Base-by-base conservation (phyloP, 2,888 invertebrate genomes). In the Dexiosoma caninum region DNA sequence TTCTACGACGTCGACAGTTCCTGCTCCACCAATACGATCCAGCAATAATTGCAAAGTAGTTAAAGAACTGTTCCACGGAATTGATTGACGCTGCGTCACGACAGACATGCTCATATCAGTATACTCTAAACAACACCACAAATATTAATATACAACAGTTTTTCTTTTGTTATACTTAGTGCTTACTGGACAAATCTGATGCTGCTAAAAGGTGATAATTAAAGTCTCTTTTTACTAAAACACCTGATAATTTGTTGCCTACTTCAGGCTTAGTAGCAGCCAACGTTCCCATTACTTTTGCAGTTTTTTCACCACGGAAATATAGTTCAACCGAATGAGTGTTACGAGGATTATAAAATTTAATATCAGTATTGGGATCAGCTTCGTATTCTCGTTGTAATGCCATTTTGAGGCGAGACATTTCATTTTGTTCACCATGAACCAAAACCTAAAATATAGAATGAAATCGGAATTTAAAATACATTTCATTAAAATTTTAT, bases 341-440 rank as follows among this genome's bases (percentile, higher is more conserved):
- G 90, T 99, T 99, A 30, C 96, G 92, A 0, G 99, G 99, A 91
- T 98, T 99, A 91, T 99, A 96, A 37, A 99, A 94, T 85, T 95
- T 93, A 86, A 98, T 95, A n/a, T 93, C 93, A 1, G 95, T 94
- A 78, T 91, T 93, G 1, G 94, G 93, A 87, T 96, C 95, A 1
- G 88, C 85, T 76, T 89, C 89, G 72, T 89, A 89, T 78, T 99
- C 98, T 14, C 99, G 92, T 86, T 96, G 95, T 60, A 99, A 91
- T 0, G 98, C 99, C 42, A 97, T 95, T 90, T 98, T 98, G 74
- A 99, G 91, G 0, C 99, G 93, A 0, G 95, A 95, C 99, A 99
- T 99, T 92, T 99, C 99, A 91, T 99, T 99, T 91, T 97, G 97
- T 89, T 99, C 99, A 0, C 99, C 99, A 90, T 99, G 99, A 0